Base-by-base conservation (phyloP, 2,888 invertebrate species). In the Ernsta delagoae region DNA sequence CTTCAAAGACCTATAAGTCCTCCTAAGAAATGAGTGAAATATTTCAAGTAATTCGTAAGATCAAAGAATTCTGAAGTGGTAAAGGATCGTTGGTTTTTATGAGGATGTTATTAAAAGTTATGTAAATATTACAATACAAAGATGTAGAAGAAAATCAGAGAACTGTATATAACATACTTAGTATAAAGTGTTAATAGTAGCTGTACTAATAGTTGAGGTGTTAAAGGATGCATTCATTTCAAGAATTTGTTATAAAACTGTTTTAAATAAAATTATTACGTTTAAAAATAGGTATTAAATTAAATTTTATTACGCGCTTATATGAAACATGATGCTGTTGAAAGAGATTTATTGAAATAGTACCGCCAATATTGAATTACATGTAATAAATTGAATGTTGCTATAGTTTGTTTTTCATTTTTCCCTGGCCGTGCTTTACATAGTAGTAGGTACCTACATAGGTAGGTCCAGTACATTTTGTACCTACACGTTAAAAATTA, bases 361-460 rank as follows among this genome's bases (percentile, higher is more conserved):
- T 39, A 65, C 48, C 45, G 31, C 57, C 59, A 12, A 57, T 48
- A 34, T 41, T 66, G 59, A 43, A 66, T 66, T 53, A 60, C 11
- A 54, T 66, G 53, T 66, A 66, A 60, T 66, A 66, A 66, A 66
- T 60, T 66, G 59, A 66, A 66, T 66, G 59, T 66, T 60, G 66
- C 43, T 66, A 66, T 8, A 6, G 8, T 43, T n/a, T 43, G 16
- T 53, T 41, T 66, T 41, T 65, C 16, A 65, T 65, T 65, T 50
- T 12, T n/a, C 45, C 12, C 5, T 12, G 4, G 45, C 45, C 45
- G 45, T 12, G 5, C 2, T 24, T 9, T 7, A 24, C 24, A 24
- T 24, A 1, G 24, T 24, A 24, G 3, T 24, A 24, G 24, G 24
- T 16, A 8, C 39, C 9, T 6, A 5, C 3, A n/a, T 31, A 9